Conservation (phyloP, 1,140 invertebrate species). For the Diorhabda elongata region DNA sequence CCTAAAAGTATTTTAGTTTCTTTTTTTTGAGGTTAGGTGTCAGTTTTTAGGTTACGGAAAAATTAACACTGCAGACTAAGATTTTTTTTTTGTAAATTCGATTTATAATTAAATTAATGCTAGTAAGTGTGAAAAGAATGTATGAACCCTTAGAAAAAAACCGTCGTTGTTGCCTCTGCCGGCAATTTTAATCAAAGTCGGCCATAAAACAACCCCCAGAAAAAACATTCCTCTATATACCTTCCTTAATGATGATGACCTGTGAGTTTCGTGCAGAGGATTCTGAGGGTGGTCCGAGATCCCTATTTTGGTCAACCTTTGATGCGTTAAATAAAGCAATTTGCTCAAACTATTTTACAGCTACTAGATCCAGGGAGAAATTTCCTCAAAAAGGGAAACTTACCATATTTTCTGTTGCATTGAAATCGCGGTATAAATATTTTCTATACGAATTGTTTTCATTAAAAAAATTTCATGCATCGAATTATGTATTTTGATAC, state of each 20-base stretch:
- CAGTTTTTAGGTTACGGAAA: too few relatives aligned
- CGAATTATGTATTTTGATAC: too few relatives aligned
- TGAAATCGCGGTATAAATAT: too few relatives aligned
- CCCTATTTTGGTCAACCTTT: constrained; percentile 23
- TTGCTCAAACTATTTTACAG: constrained; percentile 1
- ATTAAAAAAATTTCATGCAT: too few relatives aligned
- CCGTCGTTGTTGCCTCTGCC: neutral
- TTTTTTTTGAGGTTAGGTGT: too few relatives aligned
- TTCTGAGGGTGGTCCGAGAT: constrained; percentile 3
- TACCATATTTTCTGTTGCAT: too few relatives aligned
- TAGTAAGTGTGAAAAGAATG: too few relatives aligned
- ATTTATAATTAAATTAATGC: too few relatives aligned
- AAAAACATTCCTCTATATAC: constrained; percentile 21
- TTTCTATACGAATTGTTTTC: too few relatives aligned
- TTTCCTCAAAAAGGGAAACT: neutral
- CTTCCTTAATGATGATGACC: constrained; percentile 27
- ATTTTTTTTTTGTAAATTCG: too few relatives aligned
- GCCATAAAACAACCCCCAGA: constrained; percentile 25
- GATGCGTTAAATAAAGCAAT: constrained; percentile 24
- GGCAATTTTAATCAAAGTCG: constrained; percentile 25
- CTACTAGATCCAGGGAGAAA: neutral
- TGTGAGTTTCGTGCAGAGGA: constrained; percentile 4
- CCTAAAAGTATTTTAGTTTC: too few relatives aligned
- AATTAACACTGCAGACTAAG: too few relatives aligned
- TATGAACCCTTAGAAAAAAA: neutral